Evolutionary conservation across 2,888 invertebrate species (phyloP).

Genomic region (Habroteleia sp.): DNA sequence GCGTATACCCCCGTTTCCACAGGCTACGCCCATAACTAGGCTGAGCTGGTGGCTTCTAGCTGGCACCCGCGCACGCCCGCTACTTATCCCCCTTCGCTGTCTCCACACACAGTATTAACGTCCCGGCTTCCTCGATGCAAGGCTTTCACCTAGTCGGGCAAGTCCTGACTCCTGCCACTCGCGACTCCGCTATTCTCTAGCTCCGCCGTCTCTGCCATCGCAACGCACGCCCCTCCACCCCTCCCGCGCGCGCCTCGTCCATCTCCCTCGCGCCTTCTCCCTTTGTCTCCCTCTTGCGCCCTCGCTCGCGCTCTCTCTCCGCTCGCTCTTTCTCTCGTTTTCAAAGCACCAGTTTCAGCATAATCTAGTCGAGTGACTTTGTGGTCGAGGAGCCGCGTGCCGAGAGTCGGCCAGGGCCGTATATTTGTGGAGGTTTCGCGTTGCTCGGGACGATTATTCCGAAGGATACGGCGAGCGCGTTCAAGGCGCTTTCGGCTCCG

Average conservation of each 20-base stretch:
- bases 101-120: constrained; percentile 24
- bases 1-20: no score
- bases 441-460: constrained; percentile 26
- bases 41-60: no score
- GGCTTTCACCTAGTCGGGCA: constrained; percentile 59
- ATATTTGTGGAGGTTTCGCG: constrained; percentile 50
- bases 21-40: no score
- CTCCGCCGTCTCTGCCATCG: constrained; percentile 38
- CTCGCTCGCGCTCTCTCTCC: constrained; percentile 17
- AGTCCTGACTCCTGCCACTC: constrained; percentile 53
- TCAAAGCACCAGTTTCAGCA: constrained; percentile 63
- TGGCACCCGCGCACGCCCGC: constrained; percentile 30
- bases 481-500: constrained; percentile 8
- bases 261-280: constrained; percentile 4
- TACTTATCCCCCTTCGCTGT: constrained; percentile 27
- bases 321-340: constrained; percentile 36
- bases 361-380: constrained; percentile 63
- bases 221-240: constrained; percentile 6
- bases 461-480: constrained; percentile 25
- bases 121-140: constrained; percentile 51
- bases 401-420: constrained; percentile 64
- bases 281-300: neutral
- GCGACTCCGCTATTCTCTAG: constrained; percentile 51
- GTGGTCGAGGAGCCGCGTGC: constrained; percentile 62
- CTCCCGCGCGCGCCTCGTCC: neutral